Conservation (phyloP, 64 coral and sea anemone species). For the Astreopora myriophthalma region DNA sequence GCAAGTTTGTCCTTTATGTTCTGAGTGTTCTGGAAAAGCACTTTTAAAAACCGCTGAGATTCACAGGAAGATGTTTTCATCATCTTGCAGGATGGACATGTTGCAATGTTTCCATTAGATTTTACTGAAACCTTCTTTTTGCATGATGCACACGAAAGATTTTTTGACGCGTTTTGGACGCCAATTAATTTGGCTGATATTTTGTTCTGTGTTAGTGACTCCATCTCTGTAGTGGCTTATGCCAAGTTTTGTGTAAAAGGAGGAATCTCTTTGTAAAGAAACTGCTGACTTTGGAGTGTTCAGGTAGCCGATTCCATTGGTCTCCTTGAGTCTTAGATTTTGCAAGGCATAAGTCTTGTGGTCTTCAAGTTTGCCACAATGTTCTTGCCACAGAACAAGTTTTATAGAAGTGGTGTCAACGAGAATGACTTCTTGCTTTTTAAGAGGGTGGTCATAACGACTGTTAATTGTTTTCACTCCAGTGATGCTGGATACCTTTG, state of each 20-base stretch:
- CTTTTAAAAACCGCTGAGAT: slow-evolving; percentile 31
- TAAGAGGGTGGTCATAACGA: slow-evolving; percentile 8
- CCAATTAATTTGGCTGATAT: slow-evolving; percentile 44
- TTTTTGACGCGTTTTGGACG: slow-evolving; percentile 13
- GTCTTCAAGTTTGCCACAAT: slow-evolving; percentile 29
- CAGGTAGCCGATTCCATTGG: slow-evolving; percentile 25
- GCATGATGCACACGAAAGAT: slow-evolving; percentile 23
- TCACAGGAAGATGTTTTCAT: slow-evolving; percentile 35
- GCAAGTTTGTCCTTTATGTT: slow-evolving; percentile 18
- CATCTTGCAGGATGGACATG: slow-evolving; percentile 44
- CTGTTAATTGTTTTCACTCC: slow-evolving; percentile 8
- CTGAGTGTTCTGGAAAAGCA: slow-evolving; percentile 32
- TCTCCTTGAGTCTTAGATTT: slow-evolving; percentile 11
- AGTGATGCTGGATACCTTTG: slow-evolving; percentile 16
- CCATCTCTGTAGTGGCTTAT: slow-evolving; percentile 56
- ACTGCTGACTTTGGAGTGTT: slow-evolving; percentile 56
- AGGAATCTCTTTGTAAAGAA: slow-evolving; percentile 20
- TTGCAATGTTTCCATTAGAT: slow-evolving; percentile 35
- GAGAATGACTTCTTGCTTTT: slow-evolving; percentile 51
- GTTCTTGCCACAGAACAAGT: slow-evolving; percentile 49
- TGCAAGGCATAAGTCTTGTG: slow-evolving; percentile 11
- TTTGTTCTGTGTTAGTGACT: slow-evolving; percentile 30
- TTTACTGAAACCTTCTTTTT: slow-evolving; percentile 53
- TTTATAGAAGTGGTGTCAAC: slow-evolving; percentile 51
- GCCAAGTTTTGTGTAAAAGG: slow-evolving; percentile 49